Evolutionary conservation across 1,140 invertebrate species (phyloP).

Genomic region (Drosophila kanapiae): DNA sequence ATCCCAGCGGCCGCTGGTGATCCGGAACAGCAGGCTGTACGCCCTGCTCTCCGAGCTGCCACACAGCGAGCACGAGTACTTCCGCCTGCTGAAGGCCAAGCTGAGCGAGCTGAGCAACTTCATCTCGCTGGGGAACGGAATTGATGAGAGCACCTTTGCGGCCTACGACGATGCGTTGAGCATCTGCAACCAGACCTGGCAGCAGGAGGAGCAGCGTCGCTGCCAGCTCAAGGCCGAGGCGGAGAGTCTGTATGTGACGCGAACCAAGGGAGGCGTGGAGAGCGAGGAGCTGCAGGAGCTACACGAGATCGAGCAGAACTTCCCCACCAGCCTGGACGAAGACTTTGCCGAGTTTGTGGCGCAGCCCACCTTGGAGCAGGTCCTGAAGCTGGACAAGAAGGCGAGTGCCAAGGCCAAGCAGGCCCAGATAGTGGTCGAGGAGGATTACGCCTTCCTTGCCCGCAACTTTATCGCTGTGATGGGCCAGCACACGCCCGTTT

Average conservation of each 20-base stretch:
- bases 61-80: conserved; percentile 74
- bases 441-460: conserved; percentile 75
- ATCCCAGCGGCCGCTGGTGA: conserved; percentile 45
- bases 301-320: conserved; percentile 90
- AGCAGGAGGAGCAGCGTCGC: conserved; percentile 89
- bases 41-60: conserved; percentile 60
- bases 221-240: conserved; percentile 90
- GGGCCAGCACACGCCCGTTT: conserved; percentile 58
- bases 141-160: conserved; percentile 86
- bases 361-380: conserved; percentile 79
- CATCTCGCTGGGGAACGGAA: conserved; percentile 48
- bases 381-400: conserved; percentile 65
- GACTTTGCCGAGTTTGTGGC: conserved; percentile 89
- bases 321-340: conserved; percentile 90
- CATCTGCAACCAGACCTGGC: conserved; percentile 90
- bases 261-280: conserved; percentile 88
- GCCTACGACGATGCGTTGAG: conserved; percentile 85
- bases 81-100: conserved; percentile 88
- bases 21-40: conserved; percentile 57
- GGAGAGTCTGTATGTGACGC: conserved; percentile 93
- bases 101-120: conserved; percentile 88
- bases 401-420: conserved; percentile 53
- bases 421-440: conserved; percentile 68
- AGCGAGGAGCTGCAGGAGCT: conserved; percentile 91
- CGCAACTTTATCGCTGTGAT: conserved; percentile 74